phyloP scores from a whole-genome alignment of 2,113 vertebrate genomes.

The Limnothrissa miodon region DNA sequence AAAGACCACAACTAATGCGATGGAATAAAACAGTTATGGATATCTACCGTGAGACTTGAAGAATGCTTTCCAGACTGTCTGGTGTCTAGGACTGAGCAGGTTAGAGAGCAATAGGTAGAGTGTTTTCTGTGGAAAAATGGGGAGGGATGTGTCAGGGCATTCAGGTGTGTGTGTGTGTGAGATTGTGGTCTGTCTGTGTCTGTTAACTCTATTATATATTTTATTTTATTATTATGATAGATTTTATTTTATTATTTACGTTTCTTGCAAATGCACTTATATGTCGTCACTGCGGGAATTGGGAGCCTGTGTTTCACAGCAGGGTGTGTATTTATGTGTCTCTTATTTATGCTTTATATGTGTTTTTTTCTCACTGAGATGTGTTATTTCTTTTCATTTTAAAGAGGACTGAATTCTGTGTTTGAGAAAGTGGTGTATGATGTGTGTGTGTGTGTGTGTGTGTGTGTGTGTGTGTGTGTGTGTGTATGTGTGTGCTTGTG shows the following conservation, averaged over 20 bases:
- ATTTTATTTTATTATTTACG: neutral
- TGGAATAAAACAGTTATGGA: conserved; percentile 19
- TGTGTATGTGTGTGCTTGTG: neutral
- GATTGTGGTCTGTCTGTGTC: neutral
- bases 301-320: neutral
- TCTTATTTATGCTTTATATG: neutral
- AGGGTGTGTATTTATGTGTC: neutral
- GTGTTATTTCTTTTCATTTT: neutral
- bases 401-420: neutral
- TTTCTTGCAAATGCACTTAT: neutral
- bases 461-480: conserved; percentile 5
- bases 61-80: conserved; percentile 17
- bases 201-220: too few species aligned
- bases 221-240: too few species aligned
- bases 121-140: neutral
- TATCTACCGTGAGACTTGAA: conserved; percentile 12
- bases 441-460: neutral
- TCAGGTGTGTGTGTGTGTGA: neutral
- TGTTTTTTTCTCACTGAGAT: neutral
- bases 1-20: neutral
- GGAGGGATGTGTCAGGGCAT: neutral
- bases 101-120: neutral
- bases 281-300: neutral
- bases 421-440: neutral
- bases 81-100: neutral